These are phyloP conservation scores for Sebastes variabilis DNA, from an alignment of 2,797 vertebrate species.

Conservation along the genomic window DNA sequence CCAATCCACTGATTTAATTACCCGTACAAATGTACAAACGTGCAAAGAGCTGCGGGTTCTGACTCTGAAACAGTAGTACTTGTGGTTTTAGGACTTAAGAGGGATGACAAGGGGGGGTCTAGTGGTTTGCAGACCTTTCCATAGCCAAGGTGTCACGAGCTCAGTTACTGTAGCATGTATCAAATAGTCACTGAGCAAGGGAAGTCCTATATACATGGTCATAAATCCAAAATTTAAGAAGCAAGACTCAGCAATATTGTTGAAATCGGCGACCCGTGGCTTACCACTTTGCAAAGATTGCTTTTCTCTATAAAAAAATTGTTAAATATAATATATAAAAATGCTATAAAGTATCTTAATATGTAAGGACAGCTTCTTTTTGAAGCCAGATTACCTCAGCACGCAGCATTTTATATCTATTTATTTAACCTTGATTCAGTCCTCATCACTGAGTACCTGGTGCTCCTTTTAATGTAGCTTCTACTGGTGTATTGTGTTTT, in stretches of 20 bases:
- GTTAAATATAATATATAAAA: no score
- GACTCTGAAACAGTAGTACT: neutral
- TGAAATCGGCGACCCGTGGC: no score
- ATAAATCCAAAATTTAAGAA: neutral
- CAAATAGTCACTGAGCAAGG: neutral
- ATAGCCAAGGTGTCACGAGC: neutral
- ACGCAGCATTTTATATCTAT: no score
- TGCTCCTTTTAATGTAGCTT: no score
- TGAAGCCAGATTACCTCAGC: no score
- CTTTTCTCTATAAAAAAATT: no score
- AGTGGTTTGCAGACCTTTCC: neutral
- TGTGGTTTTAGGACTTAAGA: neutral
- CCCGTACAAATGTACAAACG: neutral
- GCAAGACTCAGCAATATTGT: neutral
- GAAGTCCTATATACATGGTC: neutral
- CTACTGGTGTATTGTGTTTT: no score
- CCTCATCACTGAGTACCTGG: no score
- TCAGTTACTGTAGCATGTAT: neutral
- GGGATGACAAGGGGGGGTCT: fast-evolving
- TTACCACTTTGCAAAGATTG: no score
- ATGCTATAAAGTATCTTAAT: no score
- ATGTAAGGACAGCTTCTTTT: no score
- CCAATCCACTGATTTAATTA: neutral
- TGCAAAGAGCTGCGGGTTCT: neutral
- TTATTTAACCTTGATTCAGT: no score